Base-by-base conservation (phyloP, 2,797 vertebrate genomes). In the Alca torda region DNA sequence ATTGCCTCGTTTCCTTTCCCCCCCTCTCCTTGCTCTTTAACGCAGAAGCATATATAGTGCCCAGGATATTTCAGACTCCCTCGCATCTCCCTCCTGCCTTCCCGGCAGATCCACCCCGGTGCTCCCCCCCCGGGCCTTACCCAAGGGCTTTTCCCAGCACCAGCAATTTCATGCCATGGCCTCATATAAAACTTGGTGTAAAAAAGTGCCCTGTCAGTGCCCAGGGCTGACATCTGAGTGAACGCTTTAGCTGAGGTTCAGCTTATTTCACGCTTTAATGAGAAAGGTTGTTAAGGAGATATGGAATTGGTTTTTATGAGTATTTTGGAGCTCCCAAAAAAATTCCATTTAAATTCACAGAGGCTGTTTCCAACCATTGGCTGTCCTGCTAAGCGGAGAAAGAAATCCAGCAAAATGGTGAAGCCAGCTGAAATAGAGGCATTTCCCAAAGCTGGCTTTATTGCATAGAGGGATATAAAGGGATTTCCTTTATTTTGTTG, bases 201-300 rank as follows among this genome's bases (percentile, higher is more conserved):
- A 48, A 87, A 72, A 83, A 56, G 8, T 0, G 1, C 30, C 35
- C 67, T 82, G 51, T 80, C 51, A 4, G 6, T 87, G 73, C 63
- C 54, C 4, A 7, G 87, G 54, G 23, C 35, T 95, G 65, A 78
- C 10, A 6, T 28, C 51, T 26, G 70, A 75, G 43, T 8, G 3
- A 5, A 25, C 0, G 5, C 46, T 89, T 83, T 31, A 83, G 39
- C 59, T 72, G 85, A 84, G 54, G 57, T 72, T 72, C 33, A 37
- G 69, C 73, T 92, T 84, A 63, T 87, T 94, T 94, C 51, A 30
- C 76, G 77, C 54, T 95, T 33, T 94, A 76, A 79, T 76, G 87
- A 79, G 69, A 45, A 91, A 75, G 31, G 69, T 50, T 85, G 43
- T 94, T 90, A 88, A 88, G 69, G 51, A 88, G 83, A 91, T 84